phyloP scores from a whole-genome alignment of 2,113 vertebrate species.

The Phrynosoma blainvillii region DNA sequence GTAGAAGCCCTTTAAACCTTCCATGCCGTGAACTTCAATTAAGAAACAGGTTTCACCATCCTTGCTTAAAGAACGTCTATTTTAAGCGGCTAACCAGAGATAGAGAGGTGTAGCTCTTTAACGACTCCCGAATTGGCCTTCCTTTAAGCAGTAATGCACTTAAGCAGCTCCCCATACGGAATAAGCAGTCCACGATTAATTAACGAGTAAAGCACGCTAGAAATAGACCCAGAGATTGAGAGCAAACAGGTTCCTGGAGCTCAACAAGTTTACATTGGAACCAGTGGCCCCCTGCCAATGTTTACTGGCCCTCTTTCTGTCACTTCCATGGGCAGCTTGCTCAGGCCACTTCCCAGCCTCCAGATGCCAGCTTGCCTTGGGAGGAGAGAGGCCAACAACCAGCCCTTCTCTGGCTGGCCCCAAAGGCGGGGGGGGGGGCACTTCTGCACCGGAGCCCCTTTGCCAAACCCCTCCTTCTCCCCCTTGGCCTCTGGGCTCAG shows the following conservation, averaged over 20 bases:
- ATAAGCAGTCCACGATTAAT: conserved; percentile 40
- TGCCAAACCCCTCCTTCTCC: neutral
- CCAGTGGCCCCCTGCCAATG: conserved; percentile 47
- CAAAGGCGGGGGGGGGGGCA: no score
- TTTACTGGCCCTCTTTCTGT: conserved; percentile 50
- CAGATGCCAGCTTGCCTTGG: neutral
- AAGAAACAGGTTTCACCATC: neutral
- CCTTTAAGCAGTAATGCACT: conserved; percentile 33
- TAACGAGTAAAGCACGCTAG: conserved; percentile 32
- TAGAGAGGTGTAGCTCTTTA: neutral
- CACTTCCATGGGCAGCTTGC: conserved; percentile 17
- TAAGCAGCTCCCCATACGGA: conserved; percentile 27
- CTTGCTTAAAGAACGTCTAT: neutral
- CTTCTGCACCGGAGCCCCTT: neutral
- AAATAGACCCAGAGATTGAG: conserved; percentile 2
- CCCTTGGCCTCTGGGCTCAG: neutral
- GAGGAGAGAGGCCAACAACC: neutral
- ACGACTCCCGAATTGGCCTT: neutral
- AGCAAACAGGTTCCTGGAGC: conserved; percentile 2
- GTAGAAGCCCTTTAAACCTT: neutral
- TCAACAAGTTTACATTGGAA: neutral
- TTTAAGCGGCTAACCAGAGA: conserved; percentile 12
- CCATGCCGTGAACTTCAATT: neutral
- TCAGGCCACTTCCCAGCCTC: neutral
- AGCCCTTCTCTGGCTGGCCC: neutral